These are phyloP conservation scores for honey bee (Apis mellifera) DNA, from an alignment of 1,140 invertebrate species.

Conservation along the genomic window Amel_HAv3.1 CM009936.2:8009501-8010000, in stretches of 20 bases:
- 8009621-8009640: conserved; percentile 63
- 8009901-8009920: conserved; percentile 23
- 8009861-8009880: not conserved
- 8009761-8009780: conserved; percentile 14
- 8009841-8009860: not conserved
- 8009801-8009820: conserved; percentile 7
- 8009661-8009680: conserved; percentile 62
- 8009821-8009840: not conserved
- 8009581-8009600: conserved; percentile 74
- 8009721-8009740: conserved; percentile 68
- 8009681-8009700: conserved; percentile 64
- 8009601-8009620: conserved; percentile 63
- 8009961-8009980: too few species aligned
- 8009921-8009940: conserved; percentile 29
- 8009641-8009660: conserved; percentile 23
- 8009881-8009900: not conserved
- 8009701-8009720: conserved; percentile 77
- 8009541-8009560: conserved; percentile 73
- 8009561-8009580: conserved; percentile 78
- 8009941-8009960: not conserved
- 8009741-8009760: conserved; percentile 20
- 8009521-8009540: conserved; percentile 10
- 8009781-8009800: conserved; percentile 9
- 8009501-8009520: not conserved
- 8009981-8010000: conserved; percentile 50